phyloP scores from a whole-genome alignment of 2,797 vertebrate genomes.

The Amblyopsis hoosieri region DNA sequence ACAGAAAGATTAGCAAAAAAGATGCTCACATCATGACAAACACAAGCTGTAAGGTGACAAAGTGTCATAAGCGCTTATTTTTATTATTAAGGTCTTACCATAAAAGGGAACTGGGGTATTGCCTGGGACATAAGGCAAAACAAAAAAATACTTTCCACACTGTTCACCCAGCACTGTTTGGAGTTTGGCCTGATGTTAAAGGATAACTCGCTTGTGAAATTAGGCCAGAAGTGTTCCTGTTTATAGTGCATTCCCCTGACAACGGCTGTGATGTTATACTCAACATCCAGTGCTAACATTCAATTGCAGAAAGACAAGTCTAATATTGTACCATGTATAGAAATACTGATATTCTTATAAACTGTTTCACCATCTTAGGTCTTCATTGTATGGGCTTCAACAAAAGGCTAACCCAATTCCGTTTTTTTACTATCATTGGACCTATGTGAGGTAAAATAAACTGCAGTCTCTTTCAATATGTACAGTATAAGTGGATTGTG shows the following conservation, averaged over 20 bases:
- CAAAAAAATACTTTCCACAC: conserved; percentile 21
- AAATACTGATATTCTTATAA: conserved; percentile 60
- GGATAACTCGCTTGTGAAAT: conserved; percentile 35
- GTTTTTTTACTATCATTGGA: conserved; percentile 58
- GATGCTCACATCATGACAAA: conserved; percentile 40
- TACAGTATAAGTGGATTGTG: conserved; percentile 58
- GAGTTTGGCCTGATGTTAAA: conserved; percentile 33
- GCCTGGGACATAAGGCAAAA: conserved; percentile 39
- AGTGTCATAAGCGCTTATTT: conserved; percentile 39
- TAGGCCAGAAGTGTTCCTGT: conserved; percentile 44
- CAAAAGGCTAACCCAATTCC: conserved; percentile 31
- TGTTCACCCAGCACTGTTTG: conserved; percentile 35
- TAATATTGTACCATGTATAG: conserved; percentile 59
- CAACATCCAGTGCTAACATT: conserved; percentile 65
- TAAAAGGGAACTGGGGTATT: conserved; percentile 40
- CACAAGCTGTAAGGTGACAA: conserved; percentile 48
- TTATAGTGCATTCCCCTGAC: conserved; percentile 51
- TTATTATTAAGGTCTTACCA: conserved; percentile 43
- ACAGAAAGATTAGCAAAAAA: conserved; percentile 39
- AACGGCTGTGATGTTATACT: conserved; percentile 46
- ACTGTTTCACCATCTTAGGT: conserved; percentile 23
- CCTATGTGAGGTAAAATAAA: conserved; percentile 70
- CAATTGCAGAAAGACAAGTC: conserved; percentile 68
- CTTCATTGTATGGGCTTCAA: conserved; percentile 30
- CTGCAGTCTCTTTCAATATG: conserved; percentile 66